phyloP scores from a whole-genome alignment of 1,140 invertebrate genomes.

The Lamellibrachia luymesi region DNA sequence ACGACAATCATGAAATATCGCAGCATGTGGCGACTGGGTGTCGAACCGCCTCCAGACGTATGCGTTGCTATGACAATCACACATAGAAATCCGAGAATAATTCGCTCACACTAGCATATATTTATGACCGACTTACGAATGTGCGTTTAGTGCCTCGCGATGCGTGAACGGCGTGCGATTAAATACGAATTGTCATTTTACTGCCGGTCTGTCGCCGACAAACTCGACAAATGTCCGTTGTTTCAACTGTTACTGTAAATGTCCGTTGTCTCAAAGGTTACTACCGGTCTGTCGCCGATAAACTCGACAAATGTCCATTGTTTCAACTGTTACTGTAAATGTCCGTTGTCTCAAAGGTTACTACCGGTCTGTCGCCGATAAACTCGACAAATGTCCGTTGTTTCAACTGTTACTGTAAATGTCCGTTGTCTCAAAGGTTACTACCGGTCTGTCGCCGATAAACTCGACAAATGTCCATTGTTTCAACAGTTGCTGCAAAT shows the following conservation, averaged over 20 bases:
- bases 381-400: not conserved
- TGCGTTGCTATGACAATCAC: not conserved
- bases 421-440: not conserved
- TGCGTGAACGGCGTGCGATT: not conserved
- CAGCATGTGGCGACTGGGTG: not conserved
- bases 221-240: not conserved
- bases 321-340: not conserved
- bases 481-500: no score
- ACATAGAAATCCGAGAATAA: constrained; percentile 5
- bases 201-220: not conserved
- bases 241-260: not conserved
- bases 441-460: not conserved
- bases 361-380: not conserved
- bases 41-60: not conserved
- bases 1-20: not conserved
- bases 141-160: not conserved
- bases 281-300: not conserved
- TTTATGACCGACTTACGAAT: constrained; percentile 5
- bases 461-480: not conserved
- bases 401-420: not conserved
- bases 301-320: not conserved
- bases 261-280: no score
- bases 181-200: not conserved
- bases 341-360: not conserved
- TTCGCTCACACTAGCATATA: not conserved